phyloP scores from a whole-genome alignment of 2,797 vertebrate genomes.

The Crypturellus tataupa region DNA sequence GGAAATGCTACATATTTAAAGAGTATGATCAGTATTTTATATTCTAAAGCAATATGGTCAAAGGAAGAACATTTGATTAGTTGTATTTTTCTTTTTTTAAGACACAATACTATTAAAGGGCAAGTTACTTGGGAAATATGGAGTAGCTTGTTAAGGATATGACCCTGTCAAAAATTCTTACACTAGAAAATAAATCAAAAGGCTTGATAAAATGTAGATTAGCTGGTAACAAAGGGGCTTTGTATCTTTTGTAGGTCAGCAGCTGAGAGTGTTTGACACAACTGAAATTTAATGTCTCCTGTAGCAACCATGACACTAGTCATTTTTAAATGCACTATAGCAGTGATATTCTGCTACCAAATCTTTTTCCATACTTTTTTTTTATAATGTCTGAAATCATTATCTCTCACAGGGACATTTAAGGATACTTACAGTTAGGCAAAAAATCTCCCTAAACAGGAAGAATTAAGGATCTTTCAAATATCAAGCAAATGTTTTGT shows the following conservation, averaged over 20 bases:
- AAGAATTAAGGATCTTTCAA: not conserved
- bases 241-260: slow-evolving; percentile 73
- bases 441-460: not conserved
- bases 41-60: not conserved
- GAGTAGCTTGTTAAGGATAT: slow-evolving; percentile 23
- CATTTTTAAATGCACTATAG: slow-evolving; percentile 17
- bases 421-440: not conserved
- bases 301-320: slow-evolving; percentile 53
- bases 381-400: not conserved
- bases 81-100: not conserved
- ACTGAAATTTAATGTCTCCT: slow-evolving; percentile 68
- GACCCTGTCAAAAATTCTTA: slow-evolving; percentile 31
- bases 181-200: slow-evolving; percentile 54
- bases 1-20: not conserved
- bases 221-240: slow-evolving; percentile 68
- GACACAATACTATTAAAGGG: accelerated
- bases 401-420: not conserved
- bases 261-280: slow-evolving; percentile 65
- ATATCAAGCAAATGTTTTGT: not conserved
- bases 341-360: not conserved
- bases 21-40: not conserved
- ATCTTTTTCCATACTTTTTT: slow-evolving; percentile 4
- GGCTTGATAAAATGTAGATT: slow-evolving; percentile 66
- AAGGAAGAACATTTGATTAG: not conserved
- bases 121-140: not conserved